Evolutionary conservation across 2,113 vertebrate genomes (phyloP).

Genomic region (Pogonocichla stellata): DNA sequence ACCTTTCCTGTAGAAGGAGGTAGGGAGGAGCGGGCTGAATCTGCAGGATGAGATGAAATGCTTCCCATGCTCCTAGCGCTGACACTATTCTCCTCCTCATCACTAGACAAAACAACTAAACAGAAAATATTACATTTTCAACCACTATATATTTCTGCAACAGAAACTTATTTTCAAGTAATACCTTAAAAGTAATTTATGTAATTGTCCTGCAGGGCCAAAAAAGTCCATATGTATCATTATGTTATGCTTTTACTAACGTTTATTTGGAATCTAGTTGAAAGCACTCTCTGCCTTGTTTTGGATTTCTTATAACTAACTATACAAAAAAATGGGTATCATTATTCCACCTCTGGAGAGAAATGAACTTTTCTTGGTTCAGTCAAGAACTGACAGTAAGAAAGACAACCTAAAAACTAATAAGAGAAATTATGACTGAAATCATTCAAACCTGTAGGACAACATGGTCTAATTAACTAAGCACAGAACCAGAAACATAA

Average conservation of each 20-base stretch:
- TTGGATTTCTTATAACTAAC: neutral
- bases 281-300: neutral
- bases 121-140: slow-evolving; percentile 61
- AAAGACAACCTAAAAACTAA: neutral
- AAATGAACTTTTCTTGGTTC: neutral
- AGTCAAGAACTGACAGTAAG: neutral
- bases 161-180: slow-evolving; percentile 16
- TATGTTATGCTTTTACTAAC: neutral
- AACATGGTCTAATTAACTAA: neutral
- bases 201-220: slow-evolving; percentile 10
- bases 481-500: neutral
- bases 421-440: neutral
- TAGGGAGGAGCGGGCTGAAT: slow-evolving; percentile 90
- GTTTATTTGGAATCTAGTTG: neutral
- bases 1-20: slow-evolving; percentile 87
- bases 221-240: neutral
- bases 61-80: slow-evolving; percentile 85
- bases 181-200: neutral
- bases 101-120: slow-evolving; percentile 92
- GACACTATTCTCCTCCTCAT: slow-evolving; percentile 84
- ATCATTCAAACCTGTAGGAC: neutral
- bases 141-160: slow-evolving; percentile 17
- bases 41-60: slow-evolving; percentile 87
- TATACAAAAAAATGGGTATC: neutral
- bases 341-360: neutral